Percentiles rank a stretch among this genome's conserved stretches.
Evolutionary conservation across 1,140 invertebrate species (phyloP).

Genomic region (Phymorhynchus buccinoides): DNA sequence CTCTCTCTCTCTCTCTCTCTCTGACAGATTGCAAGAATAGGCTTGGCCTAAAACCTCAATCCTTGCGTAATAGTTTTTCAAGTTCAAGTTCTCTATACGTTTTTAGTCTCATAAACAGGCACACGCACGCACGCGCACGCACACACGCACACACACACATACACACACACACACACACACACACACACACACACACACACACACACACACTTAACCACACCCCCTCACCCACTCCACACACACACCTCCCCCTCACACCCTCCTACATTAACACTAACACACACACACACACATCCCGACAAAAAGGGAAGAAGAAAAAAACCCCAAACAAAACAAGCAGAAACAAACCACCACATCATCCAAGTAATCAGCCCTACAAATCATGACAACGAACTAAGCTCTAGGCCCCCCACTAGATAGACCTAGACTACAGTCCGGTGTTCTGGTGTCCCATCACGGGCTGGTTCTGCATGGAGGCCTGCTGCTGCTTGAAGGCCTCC

Average conservation of each 20-base stretch:
- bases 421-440: not conserved
- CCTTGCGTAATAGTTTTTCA: too few relatives aligned
- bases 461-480: constrained; percentile 37
- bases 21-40: too few relatives aligned
- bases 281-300: not conserved
- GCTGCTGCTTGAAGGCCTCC: constrained; percentile 31
- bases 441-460: constrained; percentile 29
- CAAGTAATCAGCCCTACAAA: too few relatives aligned
- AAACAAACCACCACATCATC: too few relatives aligned
- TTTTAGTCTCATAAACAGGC: not conserved
- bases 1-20: too few relatives aligned
- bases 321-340: not conserved
- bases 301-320: not conserved
- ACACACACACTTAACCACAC: not conserved
- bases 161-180: constrained; percentile 12
- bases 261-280: not conserved
- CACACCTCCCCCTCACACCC: not conserved
- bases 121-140: not conserved
- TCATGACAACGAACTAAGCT: too few relatives aligned
- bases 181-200: constrained; percentile 24
- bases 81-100: not conserved
- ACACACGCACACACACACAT: constrained; percentile 12
- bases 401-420: too few relatives aligned
- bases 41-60: too few relatives aligned
- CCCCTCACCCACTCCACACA: too few relatives aligned